Evolutionary conservation across 2,797 vertebrate species (phyloP), one percentile per base, ranked within the genome.

Genomic region (Rhinogobio ventralis): DNA sequence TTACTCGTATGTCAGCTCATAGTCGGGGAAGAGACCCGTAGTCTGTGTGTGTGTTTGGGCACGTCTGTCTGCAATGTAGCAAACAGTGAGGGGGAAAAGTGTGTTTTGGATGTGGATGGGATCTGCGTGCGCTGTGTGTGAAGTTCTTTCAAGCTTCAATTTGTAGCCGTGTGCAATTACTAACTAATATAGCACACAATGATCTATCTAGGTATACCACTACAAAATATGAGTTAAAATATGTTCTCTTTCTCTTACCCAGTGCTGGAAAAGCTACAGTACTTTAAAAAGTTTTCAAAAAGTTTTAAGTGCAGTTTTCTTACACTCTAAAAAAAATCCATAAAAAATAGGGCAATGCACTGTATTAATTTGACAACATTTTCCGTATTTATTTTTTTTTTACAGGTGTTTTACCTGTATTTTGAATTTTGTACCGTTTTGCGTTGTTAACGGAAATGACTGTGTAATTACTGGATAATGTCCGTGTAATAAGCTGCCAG

Each of bases 31-130:
- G 62, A 25, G 23, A 45, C 28, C n/a, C n/a, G n/a, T n/a, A n/a
- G n/a, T n/a, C n/a, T n/a, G 11, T 79, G 39, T 79, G 64, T 17
- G 45, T 49, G 60, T 45, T 46, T 79, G 60, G 42, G 4, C 77
- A 79, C 5, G 11, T 66, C 42, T 23, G 10, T 10, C 39, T 64
- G n/a, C 39, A 64, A 45, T 62, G 39, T 78, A 9, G 15, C 55
- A 25, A 78, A 78, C 36, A 28, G 55, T 23, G 19, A 36, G n/a
- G 7, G 30, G 15, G 7, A 45, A 45, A 51, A 39, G 5, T 23
- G n/a, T 78, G 33, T 67, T 55, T 49, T 30, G 42, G 46, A 69
- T 53, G 19, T 28, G 67, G 46, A 66, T 45, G 39, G 7, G 5
- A 36, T 36, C 33, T 36, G 49, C 45, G 49, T 33, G 7, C 30